Evolutionary conservation across 2,113 vertebrate genomes (phyloP).

Genomic region (Pteruthius melanotis): DNA sequence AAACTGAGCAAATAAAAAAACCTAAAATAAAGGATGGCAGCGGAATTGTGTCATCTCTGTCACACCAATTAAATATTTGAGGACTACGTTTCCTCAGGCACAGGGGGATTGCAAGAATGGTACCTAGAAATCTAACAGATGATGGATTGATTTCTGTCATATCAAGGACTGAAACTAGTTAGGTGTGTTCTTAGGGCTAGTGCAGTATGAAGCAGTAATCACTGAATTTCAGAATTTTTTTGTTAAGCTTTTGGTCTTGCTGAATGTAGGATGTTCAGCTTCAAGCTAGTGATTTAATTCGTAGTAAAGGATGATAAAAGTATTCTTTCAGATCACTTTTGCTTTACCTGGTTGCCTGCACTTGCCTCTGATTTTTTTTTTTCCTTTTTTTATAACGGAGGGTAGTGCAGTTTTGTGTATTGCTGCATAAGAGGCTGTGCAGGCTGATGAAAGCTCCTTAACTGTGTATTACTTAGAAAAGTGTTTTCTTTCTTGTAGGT

Average conservation of each 20-base stretch:
- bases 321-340: neutral
- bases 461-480: neutral
- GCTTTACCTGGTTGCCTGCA: neutral
- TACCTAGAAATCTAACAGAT: neutral
- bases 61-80: neutral
- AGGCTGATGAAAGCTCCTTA: neutral
- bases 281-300: neutral
- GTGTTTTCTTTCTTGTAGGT: neutral
- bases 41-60: neutral
- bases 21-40: neutral
- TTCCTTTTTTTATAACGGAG: neutral
- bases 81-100: neutral
- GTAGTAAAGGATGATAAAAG: neutral
- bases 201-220: neutral
- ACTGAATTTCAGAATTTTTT: neutral
- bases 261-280: neutral
- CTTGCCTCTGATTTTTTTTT: neutral
- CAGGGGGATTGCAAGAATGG: neutral
- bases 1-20: neutral
- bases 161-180: neutral
- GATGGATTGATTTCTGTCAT: neutral
- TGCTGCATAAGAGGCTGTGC: neutral
- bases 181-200: neutral
- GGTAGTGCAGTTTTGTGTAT: neutral
- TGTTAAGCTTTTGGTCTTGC: neutral